Base-by-base conservation (phyloP, 2,888 invertebrate genomes). In the Lomographa bimaculata region DNA sequence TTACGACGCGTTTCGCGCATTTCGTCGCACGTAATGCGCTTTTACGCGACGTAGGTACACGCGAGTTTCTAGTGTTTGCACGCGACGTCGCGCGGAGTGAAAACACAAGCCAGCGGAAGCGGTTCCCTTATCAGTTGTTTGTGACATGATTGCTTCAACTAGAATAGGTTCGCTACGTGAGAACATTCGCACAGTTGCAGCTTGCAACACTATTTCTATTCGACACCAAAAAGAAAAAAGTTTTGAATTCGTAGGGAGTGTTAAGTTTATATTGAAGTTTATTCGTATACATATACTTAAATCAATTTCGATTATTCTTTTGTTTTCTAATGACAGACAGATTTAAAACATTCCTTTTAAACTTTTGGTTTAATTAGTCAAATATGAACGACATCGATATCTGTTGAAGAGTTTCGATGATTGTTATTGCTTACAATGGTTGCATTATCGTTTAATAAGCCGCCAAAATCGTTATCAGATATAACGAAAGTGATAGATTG, bases 61-160 rank as follows among this genome's bases (percentile, higher is more conserved):
- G 34, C 55, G 53, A 54, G 20, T 43, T 41, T 50, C 63, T 50
- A 52, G 59, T 47, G 49, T 38, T 42, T 30, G 29, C 38, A 38
- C 12, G 5, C 3, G 10, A 5, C n/a, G 10, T 7, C 18, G 21
- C 60, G 58, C 54, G 43, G 57, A 65, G 75, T 76, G 78, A 79
- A 83, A 79, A 72, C 67, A 11, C 55, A 47, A 59, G 66, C 59
- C 68, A 68, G 53, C 82, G 84, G 85, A 85, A 81, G 79, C 65
- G 73, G 70, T 49, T 70, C 50, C 79, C 81, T 80, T 83, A 85
- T 84, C 85, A 72, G 78, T 58, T 59, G 71, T 71, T 73, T 69
- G 74, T 73, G 78, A 75, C 79, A 79, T 64, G 66, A 51, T 70
- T 68, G 61, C 66, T 60, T 55, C 65, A 68, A 54, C 53, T 57